Conservation (phyloP, 1,140 invertebrate genomes). For the Aphelenchoides fujianensis region DNA sequence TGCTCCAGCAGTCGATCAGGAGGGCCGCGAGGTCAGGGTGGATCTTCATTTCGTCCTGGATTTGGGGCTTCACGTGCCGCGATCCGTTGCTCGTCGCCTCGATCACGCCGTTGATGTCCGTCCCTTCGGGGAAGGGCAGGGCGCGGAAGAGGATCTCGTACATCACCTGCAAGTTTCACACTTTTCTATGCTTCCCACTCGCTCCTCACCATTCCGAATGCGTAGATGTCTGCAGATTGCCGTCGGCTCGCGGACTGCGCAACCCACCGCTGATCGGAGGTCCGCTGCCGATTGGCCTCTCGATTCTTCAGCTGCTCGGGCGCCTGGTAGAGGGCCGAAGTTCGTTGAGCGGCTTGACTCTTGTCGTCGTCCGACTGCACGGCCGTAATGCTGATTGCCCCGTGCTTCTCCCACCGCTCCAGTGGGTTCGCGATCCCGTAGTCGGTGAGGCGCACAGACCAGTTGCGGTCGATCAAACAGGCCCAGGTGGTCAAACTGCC, state of each 20-base stretch:
- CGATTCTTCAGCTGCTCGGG: constrained; percentile 59
- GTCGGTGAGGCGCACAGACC: constrained; percentile 59
- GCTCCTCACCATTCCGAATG: constrained; percentile 40
- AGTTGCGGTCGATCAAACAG: constrained; percentile 61
- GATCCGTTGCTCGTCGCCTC: constrained; percentile 48
- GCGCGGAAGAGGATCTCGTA: constrained; percentile 58
- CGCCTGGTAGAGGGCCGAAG: constrained; percentile 47
- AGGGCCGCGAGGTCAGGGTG: constrained; percentile 57
- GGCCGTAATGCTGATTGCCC: constrained; percentile 30
- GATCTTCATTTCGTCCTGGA: constrained; percentile 53
- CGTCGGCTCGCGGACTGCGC: constrained; percentile 44
- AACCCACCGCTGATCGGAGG: constrained; percentile 56
- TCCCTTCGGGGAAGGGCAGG: constrained; percentile 49
- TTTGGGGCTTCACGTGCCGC: constrained; percentile 49
- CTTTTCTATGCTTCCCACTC: neutral
- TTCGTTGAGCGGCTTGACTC: constrained; percentile 50
- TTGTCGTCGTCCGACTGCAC: constrained; percentile 50
- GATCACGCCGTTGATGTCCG: constrained; percentile 44
- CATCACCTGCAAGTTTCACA: constrained; percentile 41
- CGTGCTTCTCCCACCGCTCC: constrained; percentile 60
- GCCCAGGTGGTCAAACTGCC: constrained; percentile 54
- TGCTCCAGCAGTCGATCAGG: constrained; percentile 56
- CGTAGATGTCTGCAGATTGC: constrained; percentile 58
- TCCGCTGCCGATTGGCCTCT: constrained; percentile 48
- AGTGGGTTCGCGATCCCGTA: constrained; percentile 57